Base-by-base conservation (phyloP, 2,888 invertebrate genomes). In the Agrilus cyanescens region DNA sequence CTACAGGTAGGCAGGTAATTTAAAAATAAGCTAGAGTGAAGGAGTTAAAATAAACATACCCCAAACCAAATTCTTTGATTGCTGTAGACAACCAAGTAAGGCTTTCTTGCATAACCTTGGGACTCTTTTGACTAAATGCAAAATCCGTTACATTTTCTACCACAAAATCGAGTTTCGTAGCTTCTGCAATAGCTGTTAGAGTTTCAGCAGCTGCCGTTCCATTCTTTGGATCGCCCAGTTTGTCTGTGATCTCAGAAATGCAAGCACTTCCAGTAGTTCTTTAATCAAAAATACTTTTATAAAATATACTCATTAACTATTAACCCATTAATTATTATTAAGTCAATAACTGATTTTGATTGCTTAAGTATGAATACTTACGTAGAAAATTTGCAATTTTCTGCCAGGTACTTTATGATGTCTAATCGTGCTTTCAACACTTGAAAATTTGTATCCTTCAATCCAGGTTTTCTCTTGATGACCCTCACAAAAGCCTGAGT, bases 391-490 rank as follows among this genome's bases (percentile, higher is more conserved):
- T 78, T 72, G 54, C 80, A 79, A 57, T 80, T 83, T 61, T 86
- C 84, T 0, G 86, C 85, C 16, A 93, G 70, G 50, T 77, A 74
- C 51, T 83, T 83, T 43, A 91, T 74, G 10, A 82, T 75, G 52
- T 93, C 91, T 12, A 94, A 64, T 51, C 85, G 78, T 0, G 82
- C 72, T 61, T 90, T 91, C 38, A 91, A 65, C 12, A 90, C 91
- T 72, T 93, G 91, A 48, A 93, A 88, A 62, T 94, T 93, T 45
- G 85, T 91, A 58, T 94, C 94, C 61, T 88, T 82, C 1, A 82
- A 63, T 1, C 94, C 94, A 0, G 93, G 93, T 59, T 91, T 93
- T 57, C 78, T 85, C 50, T 78, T 79, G 12, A 89, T 58, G 3
- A 77, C 75, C 41, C 83, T 76, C 20, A 86, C 75, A 20, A 91